Conservation (phyloP, 2,113 vertebrate species). For the Hypocryptadius cinnamomeus region DNA sequence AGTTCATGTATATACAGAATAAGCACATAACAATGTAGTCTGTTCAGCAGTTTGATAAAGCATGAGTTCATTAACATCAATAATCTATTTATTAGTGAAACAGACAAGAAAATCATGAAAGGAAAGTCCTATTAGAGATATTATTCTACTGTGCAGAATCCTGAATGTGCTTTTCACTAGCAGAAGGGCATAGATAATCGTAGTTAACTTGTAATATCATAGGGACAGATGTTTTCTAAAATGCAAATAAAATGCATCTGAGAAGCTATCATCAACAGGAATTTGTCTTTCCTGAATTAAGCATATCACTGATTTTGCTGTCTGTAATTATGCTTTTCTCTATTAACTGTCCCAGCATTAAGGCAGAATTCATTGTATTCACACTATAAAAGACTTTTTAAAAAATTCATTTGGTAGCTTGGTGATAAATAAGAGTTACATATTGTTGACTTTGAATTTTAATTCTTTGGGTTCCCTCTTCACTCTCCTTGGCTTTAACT, state of each 20-base stretch:
- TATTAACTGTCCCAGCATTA: background rate
- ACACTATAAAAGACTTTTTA: background rate
- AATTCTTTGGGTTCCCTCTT: background rate
- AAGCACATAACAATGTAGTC: background rate
- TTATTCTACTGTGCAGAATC: background rate
- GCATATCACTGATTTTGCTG: background rate
- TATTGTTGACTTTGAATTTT: background rate
- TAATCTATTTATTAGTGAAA: background rate
- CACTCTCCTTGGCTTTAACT: background rate
- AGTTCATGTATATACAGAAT: background rate
- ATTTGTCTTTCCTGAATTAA: slow-evolving; percentile 19
- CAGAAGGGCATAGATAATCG: background rate
- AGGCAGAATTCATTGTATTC: background rate
- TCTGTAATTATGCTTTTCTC: background rate
- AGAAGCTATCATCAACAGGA: background rate
- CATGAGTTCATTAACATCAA: background rate
- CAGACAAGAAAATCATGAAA: background rate
- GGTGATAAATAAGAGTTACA: background rate
- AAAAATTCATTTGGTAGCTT: background rate
- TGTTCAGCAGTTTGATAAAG: background rate
- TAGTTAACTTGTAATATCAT: background rate
- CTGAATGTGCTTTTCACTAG: background rate
- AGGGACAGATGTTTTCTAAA: slow-evolving; percentile 26
- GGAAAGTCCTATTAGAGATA: background rate
- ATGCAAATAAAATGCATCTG: background rate